Percentiles rank a stretch among this genome's conserved stretches.
Conservation (phyloP, 2,888 invertebrate genomes). For the Mythimna vitellina region DNA sequence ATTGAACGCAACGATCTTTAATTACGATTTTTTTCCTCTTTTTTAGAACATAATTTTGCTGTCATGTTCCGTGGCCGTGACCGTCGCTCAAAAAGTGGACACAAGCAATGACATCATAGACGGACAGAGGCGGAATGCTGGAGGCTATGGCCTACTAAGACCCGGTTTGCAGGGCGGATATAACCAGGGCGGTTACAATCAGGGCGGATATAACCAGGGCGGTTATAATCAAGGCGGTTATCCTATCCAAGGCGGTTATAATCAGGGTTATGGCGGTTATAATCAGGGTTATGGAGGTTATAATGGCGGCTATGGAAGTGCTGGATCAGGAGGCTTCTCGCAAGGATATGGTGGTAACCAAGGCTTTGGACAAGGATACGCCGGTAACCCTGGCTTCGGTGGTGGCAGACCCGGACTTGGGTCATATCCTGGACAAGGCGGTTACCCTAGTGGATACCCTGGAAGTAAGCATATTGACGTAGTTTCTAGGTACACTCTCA, state of each 20-base stretch:
- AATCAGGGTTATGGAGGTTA: slow-evolving; percentile 48
- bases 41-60: slow-evolving; percentile 79
- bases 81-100: slow-evolving; percentile 76
- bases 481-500: neutral
- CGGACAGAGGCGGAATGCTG: slow-evolving; percentile 73
- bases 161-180: slow-evolving; percentile 25
- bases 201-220: slow-evolving; percentile 33
- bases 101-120: slow-evolving; percentile 71
- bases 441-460: slow-evolving; percentile 25
- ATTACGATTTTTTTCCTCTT: slow-evolving; percentile 49
- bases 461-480: slow-evolving; percentile 46
- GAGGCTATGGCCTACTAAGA: slow-evolving; percentile 80
- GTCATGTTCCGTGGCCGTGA: slow-evolving; percentile 77
- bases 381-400: slow-evolving; percentile 37
- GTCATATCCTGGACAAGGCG: slow-evolving; percentile 14
- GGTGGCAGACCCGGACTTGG: slow-evolving; percentile 44
- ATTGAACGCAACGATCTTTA: slow-evolving; percentile 38
- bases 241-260: slow-evolving; percentile 21
- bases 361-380: slow-evolving; percentile 47
- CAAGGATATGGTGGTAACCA: slow-evolving; percentile 37
- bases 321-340: slow-evolving; percentile 55
- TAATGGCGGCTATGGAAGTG: slow-evolving; percentile 35
- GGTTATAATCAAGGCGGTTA: slow-evolving; percentile 19
- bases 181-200: slow-evolving; percentile 23
- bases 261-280: slow-evolving; percentile 31